A percentile compares a stretch with the other conserved stretches of the same genome.
phyloP scores from a whole-genome alignment of 1,140 invertebrate genomes.

The Anoplophora glabripennis region DNA sequence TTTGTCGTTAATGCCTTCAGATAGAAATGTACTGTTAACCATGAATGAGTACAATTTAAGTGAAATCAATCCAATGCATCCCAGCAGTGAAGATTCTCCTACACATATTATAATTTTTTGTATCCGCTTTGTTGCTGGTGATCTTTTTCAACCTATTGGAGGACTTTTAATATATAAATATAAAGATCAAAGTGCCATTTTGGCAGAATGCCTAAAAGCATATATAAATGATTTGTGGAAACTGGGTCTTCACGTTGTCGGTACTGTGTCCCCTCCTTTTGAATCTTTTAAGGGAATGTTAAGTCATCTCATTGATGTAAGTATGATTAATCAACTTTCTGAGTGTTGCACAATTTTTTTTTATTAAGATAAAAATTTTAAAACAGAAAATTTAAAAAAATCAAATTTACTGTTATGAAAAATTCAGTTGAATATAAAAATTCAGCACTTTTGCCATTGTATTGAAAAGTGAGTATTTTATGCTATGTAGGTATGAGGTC shows the following conservation, averaged over 20 bases:
- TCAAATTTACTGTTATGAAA: no score
- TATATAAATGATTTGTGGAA: slow-evolving; percentile 9
- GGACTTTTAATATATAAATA: slow-evolving; percentile 1
- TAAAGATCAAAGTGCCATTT: background rate
- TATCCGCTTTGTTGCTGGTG: slow-evolving; percentile 4
- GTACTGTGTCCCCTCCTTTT: slow-evolving; percentile 1
- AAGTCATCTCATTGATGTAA: slow-evolving; percentile 1
- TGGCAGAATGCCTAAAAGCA: slow-evolving; percentile 11
- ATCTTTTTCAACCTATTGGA: slow-evolving; percentile 12
- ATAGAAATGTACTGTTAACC: slow-evolving; percentile 10
- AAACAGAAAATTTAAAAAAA: no score
- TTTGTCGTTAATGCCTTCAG: slow-evolving; percentile 3
- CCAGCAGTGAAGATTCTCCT: background rate
- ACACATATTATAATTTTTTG: slow-evolving; percentile 10
- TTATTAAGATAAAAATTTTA: no score
- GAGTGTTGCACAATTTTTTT: no score
- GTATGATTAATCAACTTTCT: background rate
- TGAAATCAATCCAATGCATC: slow-evolving; percentile 11
- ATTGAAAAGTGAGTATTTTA: no score
- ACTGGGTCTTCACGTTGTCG: slow-evolving; percentile 4
- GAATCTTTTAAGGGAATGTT: slow-evolving; percentile 6
- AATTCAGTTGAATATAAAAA: no score
- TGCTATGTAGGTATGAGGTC: no score
- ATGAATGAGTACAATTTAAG: slow-evolving; percentile 9
- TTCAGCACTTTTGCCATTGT: no score